These are phyloP conservation scores for Hippasteria phrygiana DNA, from an alignment of 53 echinoderm and acorn worm species.

Conservation along the genomic window DNA sequence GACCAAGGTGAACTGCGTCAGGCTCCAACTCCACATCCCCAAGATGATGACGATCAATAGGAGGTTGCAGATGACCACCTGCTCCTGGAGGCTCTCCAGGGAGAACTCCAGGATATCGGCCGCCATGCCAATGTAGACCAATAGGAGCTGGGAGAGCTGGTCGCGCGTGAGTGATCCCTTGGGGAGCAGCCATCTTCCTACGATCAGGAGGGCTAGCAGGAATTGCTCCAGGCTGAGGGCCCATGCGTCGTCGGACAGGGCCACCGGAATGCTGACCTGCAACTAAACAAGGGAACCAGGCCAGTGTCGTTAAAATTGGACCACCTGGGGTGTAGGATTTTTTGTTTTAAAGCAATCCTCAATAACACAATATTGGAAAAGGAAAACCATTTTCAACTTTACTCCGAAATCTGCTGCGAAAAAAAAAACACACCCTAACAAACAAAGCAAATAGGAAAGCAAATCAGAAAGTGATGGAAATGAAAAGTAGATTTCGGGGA, in stretches of 20 bases:
- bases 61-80: slow-evolving; percentile 79
- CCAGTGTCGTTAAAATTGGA: too few relatives aligned
- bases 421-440: too few relatives aligned
- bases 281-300: slow-evolving; percentile 11
- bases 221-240: slow-evolving; percentile 84
- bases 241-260: slow-evolving; percentile 80
- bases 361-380: too few relatives aligned
- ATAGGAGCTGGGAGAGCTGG: slow-evolving; percentile 90
- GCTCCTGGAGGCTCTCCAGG: slow-evolving; percentile 84
- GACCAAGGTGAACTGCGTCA: slow-evolving; percentile 90
- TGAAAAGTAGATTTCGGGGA: too few relatives aligned
- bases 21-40: slow-evolving; percentile 87
- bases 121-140: slow-evolving; percentile 98
- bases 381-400: too few relatives aligned
- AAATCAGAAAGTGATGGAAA: too few relatives aligned
- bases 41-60: slow-evolving; percentile 78
- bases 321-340: too few relatives aligned
- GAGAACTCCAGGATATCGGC: slow-evolving; percentile 98
- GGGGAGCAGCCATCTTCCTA: slow-evolving; percentile 95
- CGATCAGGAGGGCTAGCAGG: slow-evolving; percentile 78
- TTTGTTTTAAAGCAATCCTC: too few relatives aligned
- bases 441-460: too few relatives aligned
- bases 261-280: slow-evolving; percentile 75
- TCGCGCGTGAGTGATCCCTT: slow-evolving; percentile 89
- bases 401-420: too few relatives aligned